Evolutionary conservation across 1,140 invertebrate species (phyloP).

Genomic region (Drosophila neocordata): DNA sequence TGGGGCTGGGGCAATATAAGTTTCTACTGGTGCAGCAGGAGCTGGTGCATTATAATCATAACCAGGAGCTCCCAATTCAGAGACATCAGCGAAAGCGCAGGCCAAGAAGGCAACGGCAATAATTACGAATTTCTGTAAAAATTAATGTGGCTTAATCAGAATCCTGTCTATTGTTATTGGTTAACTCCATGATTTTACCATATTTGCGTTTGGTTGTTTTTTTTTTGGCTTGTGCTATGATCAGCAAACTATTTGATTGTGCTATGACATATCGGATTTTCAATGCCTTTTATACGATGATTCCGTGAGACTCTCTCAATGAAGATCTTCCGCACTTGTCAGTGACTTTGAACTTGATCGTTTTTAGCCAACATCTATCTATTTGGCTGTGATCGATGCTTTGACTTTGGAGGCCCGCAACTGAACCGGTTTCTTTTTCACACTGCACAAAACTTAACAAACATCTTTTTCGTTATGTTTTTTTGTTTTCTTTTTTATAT

Average conservation of each 20-base stretch:
- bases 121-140: constrained; percentile 67
- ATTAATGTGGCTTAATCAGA: constrained; percentile 3
- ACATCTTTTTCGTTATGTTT: constrained; percentile 1
- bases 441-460: neutral
- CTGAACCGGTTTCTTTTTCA: constrained; percentile 48
- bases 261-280: neutral
- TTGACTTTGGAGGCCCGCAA: constrained; percentile 5
- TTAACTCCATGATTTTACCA: constrained; percentile 34
- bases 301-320: constrained; percentile 1
- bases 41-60: constrained; percentile 65
- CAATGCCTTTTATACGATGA: constrained; percentile 45
- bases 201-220: constrained; percentile 45
- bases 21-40: constrained; percentile 52
- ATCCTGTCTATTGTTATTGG: neutral
- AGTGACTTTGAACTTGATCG: constrained; percentile 78
- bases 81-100: constrained; percentile 71
- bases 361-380: constrained; percentile 29
- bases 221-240: constrained; percentile 51
- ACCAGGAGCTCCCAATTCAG: constrained; percentile 52
- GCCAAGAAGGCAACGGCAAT: constrained; percentile 74
- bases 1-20: constrained; percentile 53
- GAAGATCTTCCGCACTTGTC: constrained; percentile 46
- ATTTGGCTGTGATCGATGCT: constrained; percentile 31
- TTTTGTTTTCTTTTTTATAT: no score
- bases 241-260: constrained; percentile 14